Conservation (phyloP, 1,140 invertebrate genomes). For the Drosophila pseudoananassae region DNA sequence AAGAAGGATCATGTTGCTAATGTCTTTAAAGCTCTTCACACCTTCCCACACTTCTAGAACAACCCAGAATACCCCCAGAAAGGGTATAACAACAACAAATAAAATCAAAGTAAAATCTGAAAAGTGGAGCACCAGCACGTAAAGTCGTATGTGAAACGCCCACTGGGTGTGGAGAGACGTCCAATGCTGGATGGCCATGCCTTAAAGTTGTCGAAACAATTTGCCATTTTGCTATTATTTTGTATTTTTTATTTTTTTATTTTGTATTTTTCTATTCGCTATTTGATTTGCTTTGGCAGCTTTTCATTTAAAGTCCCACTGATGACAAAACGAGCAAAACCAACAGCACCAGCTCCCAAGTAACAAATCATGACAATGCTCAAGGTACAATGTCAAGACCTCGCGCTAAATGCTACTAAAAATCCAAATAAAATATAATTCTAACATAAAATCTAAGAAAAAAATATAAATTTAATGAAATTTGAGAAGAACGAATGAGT, state of each 20-base stretch:
- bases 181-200: conserved; percentile 53
- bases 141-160: conserved; percentile 49
- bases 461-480: neutral
- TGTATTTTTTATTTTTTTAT: no score
- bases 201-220: conserved; percentile 42
- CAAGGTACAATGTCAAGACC: conserved; percentile 80
- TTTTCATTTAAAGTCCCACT: conserved; percentile 53
- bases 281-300: conserved; percentile 67
- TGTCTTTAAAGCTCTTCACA: no score
- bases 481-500: neutral
- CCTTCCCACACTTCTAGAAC: neutral
- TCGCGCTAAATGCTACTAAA: conserved; percentile 56
- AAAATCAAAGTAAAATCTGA: neutral
- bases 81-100: conserved; percentile 29
- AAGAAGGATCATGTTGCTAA: no score
- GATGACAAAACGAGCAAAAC: conserved; percentile 47
- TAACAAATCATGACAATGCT: conserved; percentile 59
- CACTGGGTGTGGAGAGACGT: conserved; percentile 67
- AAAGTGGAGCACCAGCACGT: conserved; percentile 46
- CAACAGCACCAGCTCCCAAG: no score
- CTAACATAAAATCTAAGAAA: conserved; percentile 5
- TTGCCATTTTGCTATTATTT: conserved; percentile 23
- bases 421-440: conserved; percentile 6
- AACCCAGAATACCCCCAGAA: neutral
- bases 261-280: neutral